Conservation (phyloP, 2,888 invertebrate genomes). For the Dysmachus trigonus region DNA sequence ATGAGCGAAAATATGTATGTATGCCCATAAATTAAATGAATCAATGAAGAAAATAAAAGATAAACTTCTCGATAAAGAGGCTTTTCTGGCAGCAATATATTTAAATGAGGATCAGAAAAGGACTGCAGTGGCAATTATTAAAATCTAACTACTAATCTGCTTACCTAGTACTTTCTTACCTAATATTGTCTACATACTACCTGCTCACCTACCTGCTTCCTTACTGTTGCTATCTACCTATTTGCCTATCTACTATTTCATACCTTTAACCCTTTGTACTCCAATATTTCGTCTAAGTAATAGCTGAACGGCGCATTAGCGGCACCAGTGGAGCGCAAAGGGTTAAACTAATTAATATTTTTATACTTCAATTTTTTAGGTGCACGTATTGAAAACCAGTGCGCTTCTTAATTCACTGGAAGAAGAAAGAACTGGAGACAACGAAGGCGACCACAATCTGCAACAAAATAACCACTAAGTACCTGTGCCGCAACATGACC, state of each 20-base stretch:
- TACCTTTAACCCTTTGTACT: no score
- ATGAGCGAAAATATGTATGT: conserved; percentile 11
- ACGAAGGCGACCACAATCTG: no score
- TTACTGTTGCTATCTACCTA: no score
- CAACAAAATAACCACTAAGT: no score
- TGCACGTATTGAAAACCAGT: not conserved
- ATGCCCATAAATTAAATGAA: conserved; percentile 20
- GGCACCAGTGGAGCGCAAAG: no score
- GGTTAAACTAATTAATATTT: not conserved
- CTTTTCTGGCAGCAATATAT: conserved; percentile 50
- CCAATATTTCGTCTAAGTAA: no score
- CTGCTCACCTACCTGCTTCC: no score
- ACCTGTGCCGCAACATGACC: no score
- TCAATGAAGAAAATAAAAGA: conserved; percentile 43
- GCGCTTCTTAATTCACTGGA: no score
- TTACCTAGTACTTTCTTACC: not conserved
- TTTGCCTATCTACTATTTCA: not conserved
- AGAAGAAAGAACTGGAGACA: no score
- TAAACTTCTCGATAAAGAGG: conserved; percentile 41
- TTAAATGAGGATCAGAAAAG: conserved; percentile 46
- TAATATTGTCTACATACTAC: no score
- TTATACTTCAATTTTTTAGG: conserved; percentile 29
- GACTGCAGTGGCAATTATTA: conserved; percentile 44
- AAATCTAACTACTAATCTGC: not conserved
- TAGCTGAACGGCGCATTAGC: no score